Evolutionary conservation across 2,888 invertebrate genomes (phyloP).

Genomic region (Lasioglossum morio): DNA sequence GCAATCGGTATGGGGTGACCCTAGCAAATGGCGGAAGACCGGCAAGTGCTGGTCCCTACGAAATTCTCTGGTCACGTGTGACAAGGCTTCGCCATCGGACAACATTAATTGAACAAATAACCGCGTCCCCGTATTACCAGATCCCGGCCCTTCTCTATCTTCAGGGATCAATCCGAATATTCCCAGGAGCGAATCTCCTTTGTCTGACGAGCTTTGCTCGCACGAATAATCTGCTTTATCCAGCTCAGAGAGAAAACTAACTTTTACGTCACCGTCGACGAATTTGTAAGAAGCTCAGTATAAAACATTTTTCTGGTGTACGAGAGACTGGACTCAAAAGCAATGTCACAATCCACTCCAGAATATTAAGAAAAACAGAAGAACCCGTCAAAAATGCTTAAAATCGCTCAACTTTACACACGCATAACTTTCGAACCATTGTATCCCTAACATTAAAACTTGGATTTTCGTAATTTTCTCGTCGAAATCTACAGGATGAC

Average conservation of each 20-base stretch:
- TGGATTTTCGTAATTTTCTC: too few species aligned
- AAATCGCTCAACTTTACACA: too few species aligned
- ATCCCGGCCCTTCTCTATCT: neutral
- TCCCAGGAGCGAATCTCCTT: conserved; percentile 11
- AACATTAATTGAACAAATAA: conserved; percentile 68
- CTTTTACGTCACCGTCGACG: neutral
- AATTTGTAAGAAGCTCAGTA: neutral
- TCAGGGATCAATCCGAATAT: conserved; percentile 29
- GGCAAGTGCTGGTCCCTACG: conserved; percentile 36
- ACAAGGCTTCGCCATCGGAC: conserved; percentile 47
- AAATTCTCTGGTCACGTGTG: conserved; percentile 45
- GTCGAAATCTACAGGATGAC: too few species aligned
- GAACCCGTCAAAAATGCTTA: too few species aligned
- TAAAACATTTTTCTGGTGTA: neutral
- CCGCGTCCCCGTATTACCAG: conserved; percentile 20
- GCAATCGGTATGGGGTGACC: conserved; percentile 14
- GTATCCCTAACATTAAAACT: too few species aligned
- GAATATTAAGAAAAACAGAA: neutral
- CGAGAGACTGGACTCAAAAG: neutral
- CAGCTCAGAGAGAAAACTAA: conserved; percentile 5
- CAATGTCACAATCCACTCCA: neutral
- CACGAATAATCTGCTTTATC: conserved; percentile 21
- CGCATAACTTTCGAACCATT: too few species aligned
- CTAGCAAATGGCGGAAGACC: conserved; percentile 51
- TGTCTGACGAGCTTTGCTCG: neutral